Base-by-base conservation (phyloP, 2,888 invertebrate genomes). In the Leucophenga montana region DNA sequence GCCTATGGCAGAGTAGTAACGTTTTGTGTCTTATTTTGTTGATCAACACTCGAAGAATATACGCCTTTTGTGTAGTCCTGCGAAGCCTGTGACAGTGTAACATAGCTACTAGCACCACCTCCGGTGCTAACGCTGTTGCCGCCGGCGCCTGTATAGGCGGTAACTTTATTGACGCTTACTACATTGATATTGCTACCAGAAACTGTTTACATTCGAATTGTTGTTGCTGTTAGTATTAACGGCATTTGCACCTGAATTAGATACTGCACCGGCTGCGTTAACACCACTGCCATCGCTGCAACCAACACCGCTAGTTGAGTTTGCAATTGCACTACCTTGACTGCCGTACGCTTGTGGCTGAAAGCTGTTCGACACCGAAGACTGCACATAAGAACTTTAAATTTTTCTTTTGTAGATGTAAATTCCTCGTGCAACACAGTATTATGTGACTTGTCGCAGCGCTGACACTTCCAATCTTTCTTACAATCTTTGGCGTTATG, bases 1-100 rank as follows among this genome's bases (percentile, higher is more conserved):
- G 88, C 85, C 84, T 89, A 85, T 82, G 87, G 90, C 71, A 88
- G 88, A 87, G 91, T 91, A 76, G 89, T 88, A 76, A 90, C 89
- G 76, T 86, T 85, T 76, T 89, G 89, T 33, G 88, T 87, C 80
- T 89, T 89, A 72, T 87, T 85, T 75, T 88, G 89, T 75, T 88
- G 89, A 79, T 86, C 89, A 67, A 89, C 89, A 74, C 86, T 87
- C 54, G 89, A 85, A 69, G 87, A 88, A 77, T 89, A 89, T 68
- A 87, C 87, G 77, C 87, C 87, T 81, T 89, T 89, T 74, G 84
- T 84, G 72, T 89, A 89, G 72, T 89, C 89, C 84, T 89, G 89
- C 73, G 88, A 85, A 67, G 88, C 86, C 76, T 89, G 89, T 57
- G 85, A 87, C 61, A 89, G 84, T 53, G 91, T 85, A 80, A 94